Base-by-base conservation (phyloP, 2,888 invertebrate genomes). In the Ochropleura plecta region DNA sequence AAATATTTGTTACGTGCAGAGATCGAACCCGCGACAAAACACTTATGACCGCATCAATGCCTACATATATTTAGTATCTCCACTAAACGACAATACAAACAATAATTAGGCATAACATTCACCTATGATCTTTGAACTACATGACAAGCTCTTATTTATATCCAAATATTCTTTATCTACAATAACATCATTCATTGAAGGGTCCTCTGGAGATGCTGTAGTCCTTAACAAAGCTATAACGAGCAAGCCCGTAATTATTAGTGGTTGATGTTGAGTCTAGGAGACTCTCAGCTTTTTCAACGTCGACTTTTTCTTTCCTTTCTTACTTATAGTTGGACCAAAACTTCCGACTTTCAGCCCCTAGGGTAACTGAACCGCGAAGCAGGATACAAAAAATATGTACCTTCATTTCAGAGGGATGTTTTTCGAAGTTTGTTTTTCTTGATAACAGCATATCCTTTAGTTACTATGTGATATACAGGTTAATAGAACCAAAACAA, bases 231-330 rank as follows among this genome's bases (percentile, higher is more conserved):
- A 79, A 79, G 49, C 64, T 71, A 71, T 85, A 86, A 84, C 73
- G 70, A 86, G 74, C 65, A 68, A 65, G 46, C 49, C 63, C 70
- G 72, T 66, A 62, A 80, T 85, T 76, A 87, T 83, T 85, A 83
- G 79, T 64, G 46, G 64, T 44, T 60, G 66, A 70, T 44, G 55
- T 49, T 49, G 30, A 18, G 30, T 67, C 62, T 48, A 46, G 51
- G 18, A 57, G 71, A 68, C 75, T 66, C 62, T 53, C 48, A 65
- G 55, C 60, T 82, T 84, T 85, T 78, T 59, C 59, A 59, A 66
- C 64, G 6, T 30, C 20, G 40, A 42, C 68, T 77, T 79, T 70
- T 71, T 65, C 30, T 71, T 85, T 73, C 42, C 67, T 70, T 69
- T 71, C 44, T 74, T 81, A 76, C 68, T 74, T 78, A 62, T 53